Percentiles rank a stretch among this genome's conserved stretches.
These are phyloP conservation scores for Imbricaverruca yamaguchii DNA, from an alignment of 2,888 invertebrate genomes.

Conservation along the genomic window DNA sequence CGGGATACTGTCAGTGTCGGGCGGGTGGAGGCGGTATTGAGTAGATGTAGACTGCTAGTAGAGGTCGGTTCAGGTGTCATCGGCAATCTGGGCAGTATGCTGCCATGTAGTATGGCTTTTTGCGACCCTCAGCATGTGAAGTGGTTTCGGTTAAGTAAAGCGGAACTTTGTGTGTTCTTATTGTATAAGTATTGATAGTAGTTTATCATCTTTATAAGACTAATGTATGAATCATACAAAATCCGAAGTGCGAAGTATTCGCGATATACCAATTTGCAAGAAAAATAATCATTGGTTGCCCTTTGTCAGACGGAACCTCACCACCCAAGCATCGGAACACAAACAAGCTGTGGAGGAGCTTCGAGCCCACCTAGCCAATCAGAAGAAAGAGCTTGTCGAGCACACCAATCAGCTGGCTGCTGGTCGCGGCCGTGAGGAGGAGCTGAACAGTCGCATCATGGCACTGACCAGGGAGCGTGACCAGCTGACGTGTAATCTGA, in stretches of 20 bases:
- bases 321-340: background rate
- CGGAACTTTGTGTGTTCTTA: too few relatives aligned
- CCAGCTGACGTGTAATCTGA: background rate
- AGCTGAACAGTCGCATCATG: background rate
- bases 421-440: background rate
- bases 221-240: too few relatives aligned
- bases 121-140: background rate
- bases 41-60: too few relatives aligned
- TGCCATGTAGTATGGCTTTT: background rate
- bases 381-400: background rate
- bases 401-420: background rate
- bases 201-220: too few relatives aligned
- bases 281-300: too few relatives aligned
- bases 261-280: too few relatives aligned
- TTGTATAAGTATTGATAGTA: too few relatives aligned
- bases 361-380: background rate
- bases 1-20: too few relatives aligned
- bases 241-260: too few relatives aligned
- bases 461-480: background rate
- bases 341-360: background rate
- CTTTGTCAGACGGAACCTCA: background rate
- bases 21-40: too few relatives aligned
- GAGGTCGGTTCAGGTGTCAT: too few relatives aligned
- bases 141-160: too few relatives aligned
- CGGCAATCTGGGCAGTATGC: background rate